Evolutionary conservation across 2,888 invertebrate species (phyloP).

Genomic region (Heliconius aoede): DNA sequence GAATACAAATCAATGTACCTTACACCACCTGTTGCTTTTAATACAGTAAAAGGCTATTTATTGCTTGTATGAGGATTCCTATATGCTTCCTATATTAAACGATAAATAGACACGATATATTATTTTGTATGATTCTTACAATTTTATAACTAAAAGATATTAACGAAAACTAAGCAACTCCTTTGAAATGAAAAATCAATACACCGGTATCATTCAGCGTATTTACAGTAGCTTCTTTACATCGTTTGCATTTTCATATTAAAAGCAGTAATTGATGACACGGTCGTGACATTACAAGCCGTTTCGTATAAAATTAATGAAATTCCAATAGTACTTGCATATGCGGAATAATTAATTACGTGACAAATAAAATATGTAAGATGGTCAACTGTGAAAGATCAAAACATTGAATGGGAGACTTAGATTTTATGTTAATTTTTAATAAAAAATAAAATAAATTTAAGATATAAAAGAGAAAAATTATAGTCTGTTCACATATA

Average conservation of each 20-base stretch:
- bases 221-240: neutral
- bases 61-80: neutral
- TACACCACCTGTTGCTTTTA: neutral
- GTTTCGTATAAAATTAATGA: neutral
- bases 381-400: slow-evolving; percentile 19
- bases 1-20: too few relatives aligned
- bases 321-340: neutral
- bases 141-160: neutral
- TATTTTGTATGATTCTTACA: too few relatives aligned
- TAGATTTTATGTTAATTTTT: neutral
- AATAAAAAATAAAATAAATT: neutral
- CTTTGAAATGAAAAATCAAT: slow-evolving; percentile 1
- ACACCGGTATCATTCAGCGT: neutral
- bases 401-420: neutral
- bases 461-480: neutral
- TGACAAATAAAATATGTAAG: slow-evolving; percentile 11
- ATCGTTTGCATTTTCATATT: neutral
- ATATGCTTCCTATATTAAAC: neutral
- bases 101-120: too few relatives aligned
- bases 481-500: neutral
- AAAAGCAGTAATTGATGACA: neutral
- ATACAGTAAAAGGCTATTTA: neutral
- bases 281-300: neutral
- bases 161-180: neutral
- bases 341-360: neutral